phyloP scores from a whole-genome alignment of 2,113 vertebrate genomes.

The Myotis lucifugus region DNA sequence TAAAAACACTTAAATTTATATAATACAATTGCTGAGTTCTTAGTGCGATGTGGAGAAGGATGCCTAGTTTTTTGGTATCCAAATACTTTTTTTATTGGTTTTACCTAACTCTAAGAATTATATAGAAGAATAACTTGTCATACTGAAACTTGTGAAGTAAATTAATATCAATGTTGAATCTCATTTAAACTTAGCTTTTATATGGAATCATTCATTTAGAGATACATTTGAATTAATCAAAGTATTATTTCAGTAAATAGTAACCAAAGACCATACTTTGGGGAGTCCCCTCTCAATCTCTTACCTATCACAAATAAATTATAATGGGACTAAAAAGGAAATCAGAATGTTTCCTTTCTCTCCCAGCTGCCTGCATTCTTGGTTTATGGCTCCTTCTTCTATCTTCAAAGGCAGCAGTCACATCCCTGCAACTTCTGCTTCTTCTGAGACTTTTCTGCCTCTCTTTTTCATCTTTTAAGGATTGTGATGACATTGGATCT shows the following conservation, averaged over 20 bases:
- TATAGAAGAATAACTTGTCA: neutral
- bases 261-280: neutral
- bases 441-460: neutral
- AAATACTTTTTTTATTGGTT: conserved; percentile 20
- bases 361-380: neutral
- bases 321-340: neutral
- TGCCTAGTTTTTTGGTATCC: neutral
- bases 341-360: neutral
- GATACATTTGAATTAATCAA: neutral
- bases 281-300: neutral
- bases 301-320: conserved; percentile 26
- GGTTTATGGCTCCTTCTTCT: neutral
- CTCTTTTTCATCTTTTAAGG: neutral
- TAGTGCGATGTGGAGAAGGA: neutral
- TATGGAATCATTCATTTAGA: neutral
- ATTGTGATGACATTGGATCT: neutral
- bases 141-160: conserved; percentile 1
- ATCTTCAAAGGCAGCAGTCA: neutral
- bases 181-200: conserved; percentile 28
- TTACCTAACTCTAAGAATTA: neutral
- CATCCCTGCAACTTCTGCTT: neutral
- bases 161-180: neutral
- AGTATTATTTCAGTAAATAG: neutral
- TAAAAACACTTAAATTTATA: neutral
- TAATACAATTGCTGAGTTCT: neutral